Conservation (phyloP, 2,888 invertebrate genomes). For the Ashinkailepas kermadecensis region DNA sequence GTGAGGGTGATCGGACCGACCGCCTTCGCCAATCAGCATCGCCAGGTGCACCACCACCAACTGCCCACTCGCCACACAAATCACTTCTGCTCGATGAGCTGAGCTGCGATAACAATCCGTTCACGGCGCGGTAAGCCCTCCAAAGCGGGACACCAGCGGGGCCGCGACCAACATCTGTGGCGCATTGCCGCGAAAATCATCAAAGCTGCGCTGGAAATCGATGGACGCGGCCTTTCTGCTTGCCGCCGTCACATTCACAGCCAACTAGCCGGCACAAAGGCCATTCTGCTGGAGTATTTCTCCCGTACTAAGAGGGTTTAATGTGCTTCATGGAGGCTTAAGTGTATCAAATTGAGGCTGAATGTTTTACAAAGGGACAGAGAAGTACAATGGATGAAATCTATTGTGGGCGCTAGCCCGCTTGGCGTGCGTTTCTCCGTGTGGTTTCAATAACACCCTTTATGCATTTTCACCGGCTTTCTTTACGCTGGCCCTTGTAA, state of each 20-base stretch:
- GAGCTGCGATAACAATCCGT: constrained; percentile 1
- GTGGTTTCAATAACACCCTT: constrained; percentile 21
- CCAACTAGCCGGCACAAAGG: constrained; percentile 1
- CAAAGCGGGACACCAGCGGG: neutral
- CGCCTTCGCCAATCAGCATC: neutral
- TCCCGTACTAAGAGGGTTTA: constrained; percentile 19
- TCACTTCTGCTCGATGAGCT: neutral
- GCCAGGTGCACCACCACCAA: neutral
- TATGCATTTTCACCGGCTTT: constrained; percentile 11
- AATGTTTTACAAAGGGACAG: constrained; percentile 18
- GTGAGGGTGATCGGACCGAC: no score
- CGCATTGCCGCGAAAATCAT: constrained; percentile 17
- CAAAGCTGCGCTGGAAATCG: neutral
- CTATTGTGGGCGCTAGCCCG: neutral
- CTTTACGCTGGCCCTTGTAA: neutral
- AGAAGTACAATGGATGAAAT: neutral
- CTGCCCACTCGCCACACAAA: constrained; percentile 4
- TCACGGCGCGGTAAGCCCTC: neutral
- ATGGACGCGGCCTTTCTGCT: neutral
- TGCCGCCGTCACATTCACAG: neutral
- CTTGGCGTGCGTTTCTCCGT: neutral
- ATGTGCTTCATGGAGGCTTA: constrained; percentile 20
- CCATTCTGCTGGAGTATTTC: constrained; percentile 7
- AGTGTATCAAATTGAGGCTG: constrained; percentile 21
- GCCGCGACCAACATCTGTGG: constrained; percentile 19